Conservation (phyloP, 2,113 vertebrate genomes). For the Psittacula cyanocephala region DNA sequence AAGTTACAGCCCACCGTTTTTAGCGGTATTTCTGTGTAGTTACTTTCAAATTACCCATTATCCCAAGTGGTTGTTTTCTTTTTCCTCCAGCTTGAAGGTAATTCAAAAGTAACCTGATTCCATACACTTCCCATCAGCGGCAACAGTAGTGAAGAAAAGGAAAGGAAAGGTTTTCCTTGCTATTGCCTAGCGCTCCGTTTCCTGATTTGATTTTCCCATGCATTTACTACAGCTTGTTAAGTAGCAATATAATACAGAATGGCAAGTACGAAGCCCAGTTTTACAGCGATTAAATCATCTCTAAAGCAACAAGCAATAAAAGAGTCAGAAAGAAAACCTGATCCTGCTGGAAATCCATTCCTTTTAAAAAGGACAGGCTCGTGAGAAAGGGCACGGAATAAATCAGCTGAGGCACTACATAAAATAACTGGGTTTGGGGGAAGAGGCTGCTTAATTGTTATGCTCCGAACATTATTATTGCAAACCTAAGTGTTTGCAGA, state of each 20-base stretch:
- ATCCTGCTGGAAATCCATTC: neutral
- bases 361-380: neutral
- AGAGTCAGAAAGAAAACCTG: neutral
- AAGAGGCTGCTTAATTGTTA: neutral
- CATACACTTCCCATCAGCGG: neutral
- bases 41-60: neutral
- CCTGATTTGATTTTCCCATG: constrained; percentile 1
- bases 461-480: neutral
- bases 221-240: constrained; percentile 51
- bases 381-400: neutral
- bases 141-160: neutral
- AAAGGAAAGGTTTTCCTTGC: neutral
- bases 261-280: neutral
- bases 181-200: constrained; percentile 20
- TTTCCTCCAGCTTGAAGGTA: neutral
- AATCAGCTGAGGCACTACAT: neutral
- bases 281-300: constrained; percentile 48
- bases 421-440: neutral
- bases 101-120: constrained; percentile 42
- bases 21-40: neutral
- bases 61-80: neutral
- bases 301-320: constrained; percentile 14
- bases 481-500: neutral
- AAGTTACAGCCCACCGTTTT: neutral
- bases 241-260: constrained; percentile 50